phyloP scores from a whole-genome alignment of 2,797 vertebrate species.

The Cygnus olor region DNA sequence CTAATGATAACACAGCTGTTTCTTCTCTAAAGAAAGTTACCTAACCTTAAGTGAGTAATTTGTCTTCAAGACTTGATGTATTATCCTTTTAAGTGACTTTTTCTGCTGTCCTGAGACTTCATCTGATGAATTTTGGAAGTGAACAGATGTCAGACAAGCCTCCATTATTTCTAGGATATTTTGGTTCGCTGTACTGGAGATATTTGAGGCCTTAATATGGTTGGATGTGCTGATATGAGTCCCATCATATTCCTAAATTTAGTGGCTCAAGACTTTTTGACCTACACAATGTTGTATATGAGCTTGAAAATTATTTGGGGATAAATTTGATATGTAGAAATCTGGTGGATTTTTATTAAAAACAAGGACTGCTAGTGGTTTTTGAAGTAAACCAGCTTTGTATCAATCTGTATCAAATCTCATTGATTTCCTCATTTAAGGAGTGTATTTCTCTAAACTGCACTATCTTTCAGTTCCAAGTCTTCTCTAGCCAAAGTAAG shows the following conservation, averaged over 20 bases:
- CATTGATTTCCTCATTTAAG: neutral
- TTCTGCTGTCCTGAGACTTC: neutral
- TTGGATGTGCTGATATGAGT: neutral
- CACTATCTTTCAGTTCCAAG: neutral
- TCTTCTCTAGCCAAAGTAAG: neutral
- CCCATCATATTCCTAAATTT: neutral
- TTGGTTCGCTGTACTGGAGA: neutral
- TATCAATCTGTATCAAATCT: neutral
- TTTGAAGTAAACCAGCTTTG: neutral
- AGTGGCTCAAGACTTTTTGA: neutral
- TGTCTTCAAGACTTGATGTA: conserved; percentile 19
- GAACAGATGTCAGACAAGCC: neutral
- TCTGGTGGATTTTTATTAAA: neutral
- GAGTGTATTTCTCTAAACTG: neutral
- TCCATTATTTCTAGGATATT: neutral
- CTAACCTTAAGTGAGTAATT: conserved; percentile 31
- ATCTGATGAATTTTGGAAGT: conserved; percentile 20
- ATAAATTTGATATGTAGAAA: neutral
- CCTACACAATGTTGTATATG: neutral
- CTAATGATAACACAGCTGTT: conserved; percentile 46
- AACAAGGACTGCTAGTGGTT: neutral
- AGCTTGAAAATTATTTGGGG: neutral
- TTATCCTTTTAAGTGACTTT: conserved; percentile 24
- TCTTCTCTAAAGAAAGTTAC: conserved; percentile 47
- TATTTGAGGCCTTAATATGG: neutral